A percentile compares a stretch with the other conserved stretches of the same genome.
Conservation (phyloP, 64 coral and sea anemone genomes). For the Stichodactyla mertensii region DNA sequence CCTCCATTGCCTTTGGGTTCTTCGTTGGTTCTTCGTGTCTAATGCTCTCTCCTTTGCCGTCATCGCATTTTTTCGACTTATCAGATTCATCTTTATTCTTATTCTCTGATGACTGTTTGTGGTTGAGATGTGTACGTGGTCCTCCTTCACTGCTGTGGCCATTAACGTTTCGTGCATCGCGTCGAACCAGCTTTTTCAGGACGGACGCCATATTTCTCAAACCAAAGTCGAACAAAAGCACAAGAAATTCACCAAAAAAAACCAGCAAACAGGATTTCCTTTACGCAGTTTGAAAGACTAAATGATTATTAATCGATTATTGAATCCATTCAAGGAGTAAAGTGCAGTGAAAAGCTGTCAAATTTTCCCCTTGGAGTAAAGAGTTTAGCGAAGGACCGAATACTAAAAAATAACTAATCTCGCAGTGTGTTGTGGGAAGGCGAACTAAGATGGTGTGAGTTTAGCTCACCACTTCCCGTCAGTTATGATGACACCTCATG, state of each 20-base stretch:
- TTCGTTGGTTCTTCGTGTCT: conserved; percentile 27
- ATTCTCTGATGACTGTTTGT: conserved; percentile 56
- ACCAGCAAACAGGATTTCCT: background rate
- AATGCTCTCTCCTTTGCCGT: conserved; percentile 31
- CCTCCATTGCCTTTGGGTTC: conserved; percentile 28
- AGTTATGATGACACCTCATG: background rate
- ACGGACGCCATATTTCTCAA: conserved; percentile 86
- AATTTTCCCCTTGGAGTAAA: background rate
- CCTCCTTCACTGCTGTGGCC: conserved; percentile 40
- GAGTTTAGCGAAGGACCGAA: background rate
- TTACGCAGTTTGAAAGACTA: background rate
- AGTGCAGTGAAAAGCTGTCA: background rate
- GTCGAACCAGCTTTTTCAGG: conserved; percentile 75
- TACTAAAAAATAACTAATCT: background rate
- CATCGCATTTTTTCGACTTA: conserved; percentile 34
- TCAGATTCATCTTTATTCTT: conserved; percentile 32
- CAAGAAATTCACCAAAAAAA: background rate
- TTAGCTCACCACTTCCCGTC: background rate
- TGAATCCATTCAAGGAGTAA: background rate
- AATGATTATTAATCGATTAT: background rate
- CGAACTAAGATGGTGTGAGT: background rate
- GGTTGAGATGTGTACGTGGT: conserved; percentile 31
- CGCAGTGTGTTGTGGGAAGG: background rate
- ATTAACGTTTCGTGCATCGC: conserved; percentile 70
- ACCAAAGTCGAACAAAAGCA: background rate